Evolutionary conservation across 1,140 invertebrate species (phyloP), one percentile per base, ranked within the genome.

Genomic region (Chlorops oryzae): DNA sequence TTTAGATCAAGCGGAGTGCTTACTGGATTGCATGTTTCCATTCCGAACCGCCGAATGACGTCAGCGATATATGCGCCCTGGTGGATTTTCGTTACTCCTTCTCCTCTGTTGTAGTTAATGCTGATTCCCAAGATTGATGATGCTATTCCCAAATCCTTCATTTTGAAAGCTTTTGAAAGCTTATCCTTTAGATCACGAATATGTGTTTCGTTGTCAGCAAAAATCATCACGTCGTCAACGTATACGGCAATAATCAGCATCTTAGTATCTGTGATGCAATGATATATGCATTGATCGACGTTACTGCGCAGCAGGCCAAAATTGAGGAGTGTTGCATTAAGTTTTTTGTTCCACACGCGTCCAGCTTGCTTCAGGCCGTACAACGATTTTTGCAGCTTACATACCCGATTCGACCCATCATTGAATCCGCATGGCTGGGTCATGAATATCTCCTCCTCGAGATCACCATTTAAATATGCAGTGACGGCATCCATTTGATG

Each of bases 371-470:
- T 65, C n/a, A 65, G 41, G 10, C 62, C 57, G 50, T 65, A 63
- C 9, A 65, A 13, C 12, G 65, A 58, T 48, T 52, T 55, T 15
- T 50, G 53, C 15, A 66, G 39, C 47, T 51, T 52, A 47, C 55
- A 58, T 3, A 59, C 56, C 17, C n/a, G 24, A 50, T 20, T 37
- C 27, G 32, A 35, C 32, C 47, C 35, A 27, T 49, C 25, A 54
- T 47, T 18, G 37, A 52, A 51, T 18, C 57, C 63, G 9, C 59
- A 28, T 17, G 71, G 70, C 41, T 61, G 59, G 39, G 55, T 50
- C 72, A 75, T 75, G 27, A 54, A 59, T 12, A 75, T 59, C 42
- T 63, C 59, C 54, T 76, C 64, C 5, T 75, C 53, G 27, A 75
- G 53, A 2, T 60, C 41, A 23, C 68, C 69, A 58, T 75, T 65